Base-by-base conservation (phyloP, 2,113 vertebrate species). In the Donacobius atricapilla region DNA sequence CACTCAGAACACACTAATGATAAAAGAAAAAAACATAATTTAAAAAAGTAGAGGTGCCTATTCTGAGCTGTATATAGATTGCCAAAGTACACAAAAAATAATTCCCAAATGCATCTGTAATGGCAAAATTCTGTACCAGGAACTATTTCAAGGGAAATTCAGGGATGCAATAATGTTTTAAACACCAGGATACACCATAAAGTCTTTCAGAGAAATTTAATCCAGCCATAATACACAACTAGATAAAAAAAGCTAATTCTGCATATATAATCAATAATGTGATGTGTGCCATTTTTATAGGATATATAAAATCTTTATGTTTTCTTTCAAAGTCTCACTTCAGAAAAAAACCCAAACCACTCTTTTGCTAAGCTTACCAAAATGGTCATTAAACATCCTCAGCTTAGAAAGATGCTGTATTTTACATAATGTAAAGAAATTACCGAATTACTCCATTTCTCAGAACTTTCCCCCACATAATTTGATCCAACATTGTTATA, bases 241-340 rank as follows among this genome's bases (percentile, higher is more conserved):
- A 72, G 77, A 85, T 95, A 77, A 86, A 93, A 93, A 96, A 92
- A 91, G 42, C 75, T 86, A 85, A 88, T 94, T 89, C 60, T 84
- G 83, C 70, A 94, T 92, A 87, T 64, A 71, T 89, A 96, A 96
- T 92, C 93, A 86, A 94, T 91, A 96, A 77, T n/a, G 64, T 80
- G 80, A 66, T 89, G 19, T 68, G 35, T 92, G 77, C 70, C 80
- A 75, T 53, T 92, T 90, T 95, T 93, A 92, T 68, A 85, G 77
- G 73, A 91, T 72, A 45, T 71, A 83, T 93, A 96, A 96, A 94
- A 83, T 51, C 73, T 96, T 96, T 93, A 92, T 80, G 60, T 50
- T 94, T 83, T 80, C 47, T 82, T 85, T 31, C 89, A 83, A 95
- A 93, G 19, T 57, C 68, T 83, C 66, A 77, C 44, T 94, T 93